Evolutionary conservation across 2,888 invertebrate species (phyloP).

Genomic region (Parochlus steinenii): DNA sequence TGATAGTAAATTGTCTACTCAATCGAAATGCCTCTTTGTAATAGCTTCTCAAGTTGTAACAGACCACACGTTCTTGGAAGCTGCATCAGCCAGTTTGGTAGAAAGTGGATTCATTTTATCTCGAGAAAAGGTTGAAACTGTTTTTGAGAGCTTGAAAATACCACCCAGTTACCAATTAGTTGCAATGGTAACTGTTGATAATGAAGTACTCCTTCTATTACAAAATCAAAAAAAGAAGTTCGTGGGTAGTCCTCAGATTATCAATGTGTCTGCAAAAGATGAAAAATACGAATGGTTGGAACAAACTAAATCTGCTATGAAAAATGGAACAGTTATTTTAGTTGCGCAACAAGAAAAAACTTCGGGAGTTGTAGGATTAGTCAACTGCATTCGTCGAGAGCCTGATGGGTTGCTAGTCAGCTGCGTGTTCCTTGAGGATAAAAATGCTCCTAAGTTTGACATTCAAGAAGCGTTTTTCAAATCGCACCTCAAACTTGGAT

Average conservation of each 20-base stretch:
- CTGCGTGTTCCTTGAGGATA: conserved; percentile 40
- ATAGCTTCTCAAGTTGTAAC: conserved; percentile 17
- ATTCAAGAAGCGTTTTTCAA: conserved; percentile 40
- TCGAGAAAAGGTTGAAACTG: conserved; percentile 34
- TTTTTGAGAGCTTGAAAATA: conserved; percentile 29
- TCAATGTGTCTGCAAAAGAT: conserved; percentile 22
- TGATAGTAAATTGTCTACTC: conserved; percentile 34
- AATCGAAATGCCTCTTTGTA: conserved; percentile 19
- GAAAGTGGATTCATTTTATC: conserved; percentile 39
- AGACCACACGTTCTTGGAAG: conserved; percentile 30
- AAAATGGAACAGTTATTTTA: conserved; percentile 32
- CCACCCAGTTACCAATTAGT: conserved; percentile 21
- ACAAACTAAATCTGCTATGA: conserved; percentile 20
- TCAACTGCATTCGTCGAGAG: conserved; percentile 63
- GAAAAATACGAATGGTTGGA: conserved; percentile 23
- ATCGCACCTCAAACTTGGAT: conserved; percentile 45
- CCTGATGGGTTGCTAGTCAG: conserved; percentile 41
- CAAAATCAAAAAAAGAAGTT: conserved; percentile 29
- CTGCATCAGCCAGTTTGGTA: conserved; percentile 31
- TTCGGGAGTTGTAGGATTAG: conserved; percentile 62
- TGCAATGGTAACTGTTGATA: conserved; percentile 20
- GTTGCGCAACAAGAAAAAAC: conserved; percentile 42
- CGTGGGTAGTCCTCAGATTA: conserved; percentile 31
- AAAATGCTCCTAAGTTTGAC: conserved; percentile 41
- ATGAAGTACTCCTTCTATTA: conserved; percentile 22